Conservation (phyloP, 2,113 vertebrate genomes). For the Colinus virginianus region DNA sequence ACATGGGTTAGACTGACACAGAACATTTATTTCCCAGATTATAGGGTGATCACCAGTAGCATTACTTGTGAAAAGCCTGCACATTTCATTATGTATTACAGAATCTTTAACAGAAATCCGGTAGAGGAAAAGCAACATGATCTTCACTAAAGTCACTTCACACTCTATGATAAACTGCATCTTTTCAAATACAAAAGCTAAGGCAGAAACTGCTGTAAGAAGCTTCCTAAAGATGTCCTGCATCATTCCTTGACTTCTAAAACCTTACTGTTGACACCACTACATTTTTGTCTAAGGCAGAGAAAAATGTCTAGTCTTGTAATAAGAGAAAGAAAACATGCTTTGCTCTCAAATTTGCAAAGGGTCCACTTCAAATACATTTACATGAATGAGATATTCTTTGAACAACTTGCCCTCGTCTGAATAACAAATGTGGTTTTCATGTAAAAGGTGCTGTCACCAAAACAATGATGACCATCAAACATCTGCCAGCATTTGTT, state of each 20-base stretch:
- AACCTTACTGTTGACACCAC: background rate
- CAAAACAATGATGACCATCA: conserved; percentile 44
- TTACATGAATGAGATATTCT: conserved; percentile 28
- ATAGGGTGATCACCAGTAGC: background rate
- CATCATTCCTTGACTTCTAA: background rate
- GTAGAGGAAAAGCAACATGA: background rate
- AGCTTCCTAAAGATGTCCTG: background rate
- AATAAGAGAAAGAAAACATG: background rate
- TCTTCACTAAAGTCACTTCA: background rate
- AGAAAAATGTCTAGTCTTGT: background rate
- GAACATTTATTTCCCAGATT: background rate
- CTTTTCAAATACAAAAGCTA: background rate
- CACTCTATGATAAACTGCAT: background rate
- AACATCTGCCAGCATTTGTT: conserved; percentile 63
- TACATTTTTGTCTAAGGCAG: background rate
- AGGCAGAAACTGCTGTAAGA: background rate
- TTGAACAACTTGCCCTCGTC: conserved; percentile 34
- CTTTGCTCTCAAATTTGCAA: background rate
- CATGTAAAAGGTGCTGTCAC: conserved; percentile 65
- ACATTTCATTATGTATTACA: background rate
- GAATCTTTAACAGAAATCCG: background rate
- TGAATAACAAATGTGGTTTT: conserved; percentile 76
- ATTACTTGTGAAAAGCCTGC: background rate
- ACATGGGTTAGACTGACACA: background rate
- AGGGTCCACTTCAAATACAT: conserved; percentile 26